Base-by-base conservation (phyloP, 2,888 invertebrate genomes). In the Cerastis rubricosa region DNA sequence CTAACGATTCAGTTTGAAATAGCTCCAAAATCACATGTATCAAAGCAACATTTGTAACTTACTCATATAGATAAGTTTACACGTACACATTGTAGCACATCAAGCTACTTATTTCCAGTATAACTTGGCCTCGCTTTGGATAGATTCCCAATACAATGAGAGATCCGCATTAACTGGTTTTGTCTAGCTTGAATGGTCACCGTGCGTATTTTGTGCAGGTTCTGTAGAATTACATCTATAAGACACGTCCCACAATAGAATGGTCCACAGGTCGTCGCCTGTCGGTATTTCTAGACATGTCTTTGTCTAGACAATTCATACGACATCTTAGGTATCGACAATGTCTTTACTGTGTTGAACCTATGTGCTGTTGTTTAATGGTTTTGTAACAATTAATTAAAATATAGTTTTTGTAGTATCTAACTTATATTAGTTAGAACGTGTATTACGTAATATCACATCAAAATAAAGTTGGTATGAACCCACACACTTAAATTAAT, bases 231-330 rank as follows among this genome's bases (percentile, higher is more conserved):
- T 1, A 35, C 57, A 22, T 35, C 35, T 35, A 22, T 22, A 35
- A 7, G 22, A 17, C 9, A 51, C 6, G 25, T 43, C 4, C 0
- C 40, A 54, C 35, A 76, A 76, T 64, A 54, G 45, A 65, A 66
- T 29, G 57, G 47, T 77, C 40, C 25, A 9, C 19, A 57, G 65
- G 65, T 77, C 77, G 17, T n/a, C 47, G 76, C 45, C 40, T 76
- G 29, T 59, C 45, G 22, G 22, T 40, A 35, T 25, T 45, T 47
- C 12, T 47, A 17, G 22, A 19, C n/a, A 7, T 64, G 47, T 54
- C 70, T 51, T 63, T 78, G 63, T 78, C 25, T 63, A 69, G 51
- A 49, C 29, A 47, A 54, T 69, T 40, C 51, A 40, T 51, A n/a
- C 22, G 61, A 49, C 22, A 61, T 69, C 35, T 17, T 29, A 59